Conservation (phyloP, 2,113 vertebrate species). For the Bostrychus sinensis region DNA sequence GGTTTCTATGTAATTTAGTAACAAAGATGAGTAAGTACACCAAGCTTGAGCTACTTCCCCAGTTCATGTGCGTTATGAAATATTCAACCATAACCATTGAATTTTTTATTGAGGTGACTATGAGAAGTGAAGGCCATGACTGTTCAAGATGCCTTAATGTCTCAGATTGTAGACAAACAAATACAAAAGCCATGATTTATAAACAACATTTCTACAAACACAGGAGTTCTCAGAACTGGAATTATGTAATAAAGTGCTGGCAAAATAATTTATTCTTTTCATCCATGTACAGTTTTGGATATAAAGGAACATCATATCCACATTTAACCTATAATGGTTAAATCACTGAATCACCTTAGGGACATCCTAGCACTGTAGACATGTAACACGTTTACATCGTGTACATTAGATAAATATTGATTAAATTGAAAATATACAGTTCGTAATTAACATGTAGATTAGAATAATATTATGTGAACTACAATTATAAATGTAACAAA, state of each 20-base stretch:
- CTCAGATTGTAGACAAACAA: neutral
- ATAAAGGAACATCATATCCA: too few species aligned
- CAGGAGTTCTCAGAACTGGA: neutral
- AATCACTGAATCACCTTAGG: neutral
- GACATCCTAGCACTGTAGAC: neutral
- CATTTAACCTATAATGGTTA: too few species aligned
- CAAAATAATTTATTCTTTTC: neutral
- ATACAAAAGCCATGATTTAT: too few species aligned
- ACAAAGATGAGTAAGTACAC: conserved; percentile 40
- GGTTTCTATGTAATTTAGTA: conserved; percentile 33
- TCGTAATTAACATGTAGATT: neutral
- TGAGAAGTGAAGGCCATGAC: conserved; percentile 53
- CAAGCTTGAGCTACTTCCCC: conserved; percentile 40
- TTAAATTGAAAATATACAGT: too few species aligned
- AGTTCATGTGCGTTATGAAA: conserved; percentile 62
- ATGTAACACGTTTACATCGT: neutral
- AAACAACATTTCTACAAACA: neutral
- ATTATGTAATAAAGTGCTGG: neutral
- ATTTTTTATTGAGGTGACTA: conserved; percentile 71
- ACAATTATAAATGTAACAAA: neutral
- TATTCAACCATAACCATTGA: conserved; percentile 63
- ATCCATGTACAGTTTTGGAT: neutral
- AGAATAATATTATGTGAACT: neutral
- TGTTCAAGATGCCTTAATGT: conserved; percentile 22
- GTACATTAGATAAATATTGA: neutral